Percentiles rank a stretch among this genome's conserved stretches.
Conservation (phyloP, 2,888 invertebrate species). For the Dione vanillae region DNA sequence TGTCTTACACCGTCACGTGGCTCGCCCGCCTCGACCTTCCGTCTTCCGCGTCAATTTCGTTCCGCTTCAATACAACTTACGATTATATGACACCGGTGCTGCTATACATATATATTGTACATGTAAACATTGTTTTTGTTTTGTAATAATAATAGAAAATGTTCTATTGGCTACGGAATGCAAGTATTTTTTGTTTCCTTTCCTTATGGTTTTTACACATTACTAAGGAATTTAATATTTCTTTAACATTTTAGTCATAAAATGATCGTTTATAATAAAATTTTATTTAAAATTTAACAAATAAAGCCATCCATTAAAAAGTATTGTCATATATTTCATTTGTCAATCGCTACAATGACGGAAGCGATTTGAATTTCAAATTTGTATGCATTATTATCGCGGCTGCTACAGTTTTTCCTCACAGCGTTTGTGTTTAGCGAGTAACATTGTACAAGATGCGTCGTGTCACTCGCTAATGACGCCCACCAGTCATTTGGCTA, state of each 20-base stretch:
- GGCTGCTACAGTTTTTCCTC: conserved; percentile 3
- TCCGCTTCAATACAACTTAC: conserved; percentile 14
- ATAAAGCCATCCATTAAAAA: background rate
- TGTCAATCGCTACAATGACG: background rate
- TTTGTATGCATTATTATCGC: conserved; percentile 4
- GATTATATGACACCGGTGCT: conserved; percentile 8
- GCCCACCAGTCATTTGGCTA: background rate
- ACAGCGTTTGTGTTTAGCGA: background rate
- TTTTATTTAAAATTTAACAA: background rate
- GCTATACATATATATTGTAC: background rate
- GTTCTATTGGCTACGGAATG: background rate
- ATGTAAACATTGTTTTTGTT: background rate
- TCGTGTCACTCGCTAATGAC: background rate
- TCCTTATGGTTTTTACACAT: too few species aligned
- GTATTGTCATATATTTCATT: background rate
- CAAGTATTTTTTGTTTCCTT: background rate
- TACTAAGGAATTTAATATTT: too few species aligned
- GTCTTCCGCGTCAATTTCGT: conserved; percentile 29
- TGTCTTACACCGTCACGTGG: conserved; percentile 10
- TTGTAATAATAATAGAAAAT: background rate
- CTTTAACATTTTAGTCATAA: too few species aligned
- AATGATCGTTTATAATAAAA: too few species aligned
- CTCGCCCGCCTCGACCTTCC: conserved; percentile 20
- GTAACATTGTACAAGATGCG: background rate
- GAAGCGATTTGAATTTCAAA: background rate